Conservation (phyloP, 1,140 invertebrate genomes). For the Dufourea novaeangliae region DNA sequence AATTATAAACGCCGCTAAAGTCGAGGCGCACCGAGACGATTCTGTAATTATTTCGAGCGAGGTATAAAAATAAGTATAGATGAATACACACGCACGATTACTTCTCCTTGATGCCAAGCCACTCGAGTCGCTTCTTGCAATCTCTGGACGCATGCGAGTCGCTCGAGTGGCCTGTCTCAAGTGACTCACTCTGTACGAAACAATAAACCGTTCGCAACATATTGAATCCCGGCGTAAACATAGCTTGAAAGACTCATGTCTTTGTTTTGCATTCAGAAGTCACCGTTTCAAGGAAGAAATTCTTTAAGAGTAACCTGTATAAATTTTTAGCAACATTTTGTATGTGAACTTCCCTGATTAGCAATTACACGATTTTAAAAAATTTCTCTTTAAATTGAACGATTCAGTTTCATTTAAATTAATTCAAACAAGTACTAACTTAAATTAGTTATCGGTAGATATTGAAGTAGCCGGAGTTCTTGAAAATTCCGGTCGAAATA, state of each 20-base stretch:
- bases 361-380: too few species aligned
- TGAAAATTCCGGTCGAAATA: too few species aligned
- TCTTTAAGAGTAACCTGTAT: background rate
- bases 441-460: too few species aligned
- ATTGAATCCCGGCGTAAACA: slow-evolving; percentile 1
- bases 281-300: background rate
- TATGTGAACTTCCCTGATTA: too few species aligned
- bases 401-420: too few species aligned
- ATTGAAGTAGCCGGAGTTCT: too few species aligned
- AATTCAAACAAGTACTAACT: too few species aligned
- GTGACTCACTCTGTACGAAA: slow-evolving; percentile 28
- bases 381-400: too few species aligned
- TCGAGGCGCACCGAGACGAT: background rate
- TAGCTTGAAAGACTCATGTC: slow-evolving; percentile 16
- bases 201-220: slow-evolving; percentile 32
- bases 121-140: background rate
- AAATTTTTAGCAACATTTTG: too few species aligned
- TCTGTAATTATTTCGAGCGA: background rate
- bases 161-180: slow-evolving; percentile 1
- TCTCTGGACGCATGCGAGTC: background rate
- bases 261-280: slow-evolving; percentile 10
- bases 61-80: slow-evolving; percentile 12
- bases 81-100: background rate
- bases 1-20: too few species aligned
- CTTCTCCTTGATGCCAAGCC: background rate